phyloP scores from a whole-genome alignment of 2,888 invertebrate species.

The Tetropium fuscum region DNA sequence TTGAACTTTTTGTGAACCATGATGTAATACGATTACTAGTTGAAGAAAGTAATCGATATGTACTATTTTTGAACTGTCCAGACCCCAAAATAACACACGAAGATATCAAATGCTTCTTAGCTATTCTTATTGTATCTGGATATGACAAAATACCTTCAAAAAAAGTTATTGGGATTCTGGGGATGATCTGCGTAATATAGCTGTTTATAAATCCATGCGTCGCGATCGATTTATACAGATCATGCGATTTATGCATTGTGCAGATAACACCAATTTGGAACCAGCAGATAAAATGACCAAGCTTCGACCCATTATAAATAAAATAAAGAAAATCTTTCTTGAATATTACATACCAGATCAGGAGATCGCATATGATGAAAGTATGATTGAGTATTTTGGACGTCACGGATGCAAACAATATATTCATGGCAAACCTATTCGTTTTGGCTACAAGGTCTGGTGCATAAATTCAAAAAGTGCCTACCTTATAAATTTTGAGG shows the following conservation, averaged over 20 bases:
- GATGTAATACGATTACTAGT: conserved; percentile 16
- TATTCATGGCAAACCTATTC: conserved; percentile 54
- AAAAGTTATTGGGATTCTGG: conserved; percentile 16
- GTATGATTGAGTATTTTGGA: conserved; percentile 3
- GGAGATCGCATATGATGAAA: conserved; percentile 12
- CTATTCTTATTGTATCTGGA: conserved; percentile 18
- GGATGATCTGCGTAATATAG: conserved; percentile 22
- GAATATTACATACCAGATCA: conserved; percentile 37
- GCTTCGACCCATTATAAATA: conserved; percentile 37
- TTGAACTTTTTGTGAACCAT: conserved; percentile 18
- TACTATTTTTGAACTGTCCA: conserved; percentile 19
- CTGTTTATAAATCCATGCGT: conserved; percentile 29
- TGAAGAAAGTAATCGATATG: conserved; percentile 21
- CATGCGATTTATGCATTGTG: conserved; percentile 31
- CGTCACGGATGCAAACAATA: conserved; percentile 51
- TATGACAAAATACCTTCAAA: conserved; percentile 12
- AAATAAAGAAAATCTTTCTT: conserved; percentile 29
- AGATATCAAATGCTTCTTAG: conserved; percentile 13
- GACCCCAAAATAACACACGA: conserved; percentile 18
- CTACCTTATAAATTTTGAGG: conserved; percentile 54
- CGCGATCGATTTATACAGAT: conserved; percentile 33
- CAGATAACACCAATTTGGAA: conserved; percentile 32
- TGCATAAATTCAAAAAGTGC: conserved; percentile 47
- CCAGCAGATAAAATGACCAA: conserved; percentile 34
- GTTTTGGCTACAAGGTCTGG: conserved; percentile 56